Evolutionary conservation across 2,113 vertebrate species (phyloP).

Genomic region (Setophaga coronata): DNA sequence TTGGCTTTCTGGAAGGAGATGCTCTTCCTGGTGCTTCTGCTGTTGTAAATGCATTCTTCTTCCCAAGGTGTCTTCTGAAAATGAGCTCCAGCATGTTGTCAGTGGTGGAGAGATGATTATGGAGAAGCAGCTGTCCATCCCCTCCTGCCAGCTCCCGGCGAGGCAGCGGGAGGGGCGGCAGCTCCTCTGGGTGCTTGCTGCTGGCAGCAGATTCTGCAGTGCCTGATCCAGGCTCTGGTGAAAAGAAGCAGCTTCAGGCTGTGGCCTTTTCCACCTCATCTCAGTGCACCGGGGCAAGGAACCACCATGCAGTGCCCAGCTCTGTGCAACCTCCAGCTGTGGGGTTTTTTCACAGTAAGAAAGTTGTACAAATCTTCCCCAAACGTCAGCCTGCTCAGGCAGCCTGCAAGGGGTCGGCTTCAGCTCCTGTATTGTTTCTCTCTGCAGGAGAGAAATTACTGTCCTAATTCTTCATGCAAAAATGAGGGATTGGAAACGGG

Average conservation of each 20-base stretch:
- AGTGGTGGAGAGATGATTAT: constrained; percentile 49
- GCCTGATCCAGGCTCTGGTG: not conserved
- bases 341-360: not conserved
- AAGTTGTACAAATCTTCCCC: constrained; percentile 12
- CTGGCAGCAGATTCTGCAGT: not conserved
- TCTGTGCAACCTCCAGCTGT: accelerated
- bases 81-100: constrained; percentile 21
- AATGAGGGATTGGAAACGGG: not conserved
- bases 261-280: not conserved
- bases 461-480: constrained; percentile 28
- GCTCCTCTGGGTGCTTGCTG: constrained; percentile 50
- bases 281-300: not conserved
- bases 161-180: constrained; percentile 25
- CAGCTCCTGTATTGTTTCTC: constrained; percentile 29
- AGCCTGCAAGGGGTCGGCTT: constrained; percentile 14
- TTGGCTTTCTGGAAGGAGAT: constrained; percentile 31
- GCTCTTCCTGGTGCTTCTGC: constrained; percentile 12
- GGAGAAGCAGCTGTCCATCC: constrained; percentile 64
- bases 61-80: constrained; percentile 61
- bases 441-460: constrained; percentile 13
- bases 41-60: constrained; percentile 49
- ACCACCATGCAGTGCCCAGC: not conserved
- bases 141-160: constrained; percentile 39
- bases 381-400: not conserved
- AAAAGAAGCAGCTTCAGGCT: not conserved